Percentiles rank a stretch among this genome's conserved stretches.
phyloP scores from a whole-genome alignment of 2,797 vertebrate genomes.

The Chloroceryle amazona region DNA sequence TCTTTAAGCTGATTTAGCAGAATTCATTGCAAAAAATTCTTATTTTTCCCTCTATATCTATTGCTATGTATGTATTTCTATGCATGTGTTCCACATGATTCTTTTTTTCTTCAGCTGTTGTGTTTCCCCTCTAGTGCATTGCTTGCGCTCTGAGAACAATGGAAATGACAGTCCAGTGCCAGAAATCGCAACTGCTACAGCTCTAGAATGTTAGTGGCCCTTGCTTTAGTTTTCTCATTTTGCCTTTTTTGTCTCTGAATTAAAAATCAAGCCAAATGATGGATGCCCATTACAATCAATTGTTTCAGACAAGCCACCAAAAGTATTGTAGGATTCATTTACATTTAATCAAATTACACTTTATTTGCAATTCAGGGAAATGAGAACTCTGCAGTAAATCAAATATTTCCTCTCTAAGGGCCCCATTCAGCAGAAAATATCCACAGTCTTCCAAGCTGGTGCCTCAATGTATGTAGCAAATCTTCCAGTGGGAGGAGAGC shows the following conservation, averaged over 20 bases:
- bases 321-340: conserved; percentile 78
- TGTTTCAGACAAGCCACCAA: conserved; percentile 76
- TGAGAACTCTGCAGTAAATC: conserved; percentile 75
- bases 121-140: background rate
- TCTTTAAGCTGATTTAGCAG: conserved; percentile 2
- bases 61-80: background rate
- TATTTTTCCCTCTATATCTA: conserved; percentile 31
- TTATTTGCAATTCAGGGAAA: conserved; percentile 77
- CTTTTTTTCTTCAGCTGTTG: conserved; percentile 24
- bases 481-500: conserved; percentile 61
- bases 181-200: conserved; percentile 25
- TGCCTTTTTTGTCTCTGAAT: conserved; percentile 70
- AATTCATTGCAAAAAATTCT: background rate
- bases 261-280: conserved; percentile 74
- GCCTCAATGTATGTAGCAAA: conserved; percentile 56
- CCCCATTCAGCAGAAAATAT: conserved; percentile 69
- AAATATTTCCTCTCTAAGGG: conserved; percentile 74
- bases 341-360: conserved; percentile 79
- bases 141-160: conserved; percentile 9
- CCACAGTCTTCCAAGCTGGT: conserved; percentile 21
- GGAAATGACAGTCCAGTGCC: conserved; percentile 34
- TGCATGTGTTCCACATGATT: conserved; percentile 21
- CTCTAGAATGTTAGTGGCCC: conserved; percentile 58
- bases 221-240: conserved; percentile 69
- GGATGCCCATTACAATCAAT: conserved; percentile 75